A percentile compares a stretch with the other conserved stretches of the same genome.
Evolutionary conservation across 1,140 invertebrate species (phyloP).

Genomic region (Magallana gigas): DNA sequence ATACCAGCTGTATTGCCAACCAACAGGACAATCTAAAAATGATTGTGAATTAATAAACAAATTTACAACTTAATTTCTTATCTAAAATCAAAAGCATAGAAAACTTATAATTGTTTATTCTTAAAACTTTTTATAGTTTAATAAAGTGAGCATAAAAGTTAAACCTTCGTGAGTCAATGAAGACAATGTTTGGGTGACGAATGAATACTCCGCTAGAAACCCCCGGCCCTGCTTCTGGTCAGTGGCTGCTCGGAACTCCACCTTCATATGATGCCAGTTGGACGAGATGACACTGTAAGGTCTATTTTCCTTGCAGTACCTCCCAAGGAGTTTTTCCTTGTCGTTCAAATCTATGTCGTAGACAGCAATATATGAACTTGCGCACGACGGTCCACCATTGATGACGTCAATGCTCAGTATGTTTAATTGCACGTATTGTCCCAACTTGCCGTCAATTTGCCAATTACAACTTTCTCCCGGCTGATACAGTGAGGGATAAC

Average conservation of each 20-base stretch:
- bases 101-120: no score
- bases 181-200: slow-evolving; percentile 29
- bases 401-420: slow-evolving; percentile 47
- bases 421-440: slow-evolving; percentile 45
- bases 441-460: slow-evolving; percentile 51
- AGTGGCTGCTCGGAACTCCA: slow-evolving; percentile 50
- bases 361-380: slow-evolving; percentile 47
- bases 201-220: slow-evolving; percentile 51
- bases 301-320: slow-evolving; percentile 47
- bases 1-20: slow-evolving; percentile 27
- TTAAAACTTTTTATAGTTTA: no score
- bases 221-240: neutral
- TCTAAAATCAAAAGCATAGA: no score
- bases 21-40: slow-evolving; percentile 38
- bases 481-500: slow-evolving; percentile 45
- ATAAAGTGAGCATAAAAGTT: no score
- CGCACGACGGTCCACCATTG: slow-evolving; percentile 33
- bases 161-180: slow-evolving; percentile 29
- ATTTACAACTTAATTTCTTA: no score
- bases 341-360: slow-evolving; percentile 45
- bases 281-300: slow-evolving; percentile 38
- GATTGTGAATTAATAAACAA: no score
- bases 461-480: slow-evolving; percentile 41
- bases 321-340: neutral
- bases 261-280: slow-evolving; percentile 53